phyloP scores from a whole-genome alignment of 1,140 invertebrate genomes.

The Tyrophagus putrescentiae region DNA sequence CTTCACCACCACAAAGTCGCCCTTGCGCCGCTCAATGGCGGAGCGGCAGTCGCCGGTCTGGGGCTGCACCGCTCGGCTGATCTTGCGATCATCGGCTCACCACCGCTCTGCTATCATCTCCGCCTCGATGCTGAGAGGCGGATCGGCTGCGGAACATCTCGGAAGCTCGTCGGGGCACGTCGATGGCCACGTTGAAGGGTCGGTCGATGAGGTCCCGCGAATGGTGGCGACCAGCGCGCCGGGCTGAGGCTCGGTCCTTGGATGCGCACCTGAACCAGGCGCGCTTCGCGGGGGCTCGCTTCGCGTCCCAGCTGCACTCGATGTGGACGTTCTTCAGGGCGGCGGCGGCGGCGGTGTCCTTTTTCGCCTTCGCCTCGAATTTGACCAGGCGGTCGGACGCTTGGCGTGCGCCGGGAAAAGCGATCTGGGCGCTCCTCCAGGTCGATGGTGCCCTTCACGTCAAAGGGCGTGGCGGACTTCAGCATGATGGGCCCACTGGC shows the following conservation, averaged over 20 bases:
- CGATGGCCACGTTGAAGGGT: slow-evolving; percentile 15
- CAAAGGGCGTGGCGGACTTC: too few relatives aligned
- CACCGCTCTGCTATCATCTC: too few relatives aligned
- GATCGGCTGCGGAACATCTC: background rate
- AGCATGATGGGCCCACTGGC: too few relatives aligned
- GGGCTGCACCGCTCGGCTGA: background rate
- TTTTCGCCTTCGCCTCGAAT: background rate
- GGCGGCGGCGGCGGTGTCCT: too few relatives aligned
- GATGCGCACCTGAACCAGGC: background rate
- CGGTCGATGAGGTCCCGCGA: slow-evolving; percentile 13
- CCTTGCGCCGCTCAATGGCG: background rate
- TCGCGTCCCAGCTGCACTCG: background rate
- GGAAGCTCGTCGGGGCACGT: slow-evolving; percentile 4
- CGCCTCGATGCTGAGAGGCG: slow-evolving; percentile 10
- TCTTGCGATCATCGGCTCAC: slow-evolving; percentile 15
- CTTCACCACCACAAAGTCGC: slow-evolving; percentile 1
- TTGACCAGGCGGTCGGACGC: slow-evolving; percentile 3
- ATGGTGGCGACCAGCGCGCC: too few relatives aligned
- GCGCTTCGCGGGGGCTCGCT: slow-evolving; percentile 1
- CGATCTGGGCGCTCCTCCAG: background rate
- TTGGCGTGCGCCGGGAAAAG: background rate
- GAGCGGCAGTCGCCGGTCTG: background rate
- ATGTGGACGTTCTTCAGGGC: slow-evolving; percentile 7
- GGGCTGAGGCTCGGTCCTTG: background rate
- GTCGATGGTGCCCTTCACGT: slow-evolving; percentile 3